phyloP scores from a whole-genome alignment of 2,797 vertebrate genomes.

The Emydoidea blandingii region DNA sequence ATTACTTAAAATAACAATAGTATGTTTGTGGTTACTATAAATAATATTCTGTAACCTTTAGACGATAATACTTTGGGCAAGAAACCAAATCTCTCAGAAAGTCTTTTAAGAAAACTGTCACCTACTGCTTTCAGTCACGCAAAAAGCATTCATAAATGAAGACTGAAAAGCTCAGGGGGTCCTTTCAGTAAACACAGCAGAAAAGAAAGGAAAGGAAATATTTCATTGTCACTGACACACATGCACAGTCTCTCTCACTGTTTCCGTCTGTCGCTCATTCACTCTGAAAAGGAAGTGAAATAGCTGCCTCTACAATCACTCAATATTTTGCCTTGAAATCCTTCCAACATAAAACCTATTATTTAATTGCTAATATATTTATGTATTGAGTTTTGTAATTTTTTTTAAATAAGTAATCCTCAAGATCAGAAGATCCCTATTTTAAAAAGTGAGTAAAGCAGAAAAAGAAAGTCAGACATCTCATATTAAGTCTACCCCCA shows the following conservation, averaged over 20 bases:
- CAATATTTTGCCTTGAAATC: not conserved
- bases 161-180: not conserved
- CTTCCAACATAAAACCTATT: not conserved
- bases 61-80: not conserved
- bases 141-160: not conserved
- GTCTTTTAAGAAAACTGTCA: not conserved
- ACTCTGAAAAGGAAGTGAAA: not conserved
- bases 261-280: not conserved
- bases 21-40: rapidly evolving
- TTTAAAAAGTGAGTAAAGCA: not conserved
- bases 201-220: rapidly evolving
- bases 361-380: rapidly evolving
- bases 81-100: not conserved
- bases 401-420: not conserved
- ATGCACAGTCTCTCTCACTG: rapidly evolving
- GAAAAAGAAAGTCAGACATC: not conserved
- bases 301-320: not conserved
- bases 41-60: not conserved
- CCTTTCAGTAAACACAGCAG: not conserved
- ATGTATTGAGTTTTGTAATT: not conserved
- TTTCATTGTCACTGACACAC: not conserved
- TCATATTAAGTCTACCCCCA: rapidly evolving
- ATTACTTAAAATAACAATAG: not conserved
- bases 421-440: rapidly evolving
- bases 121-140: not conserved